phyloP scores from a whole-genome alignment of 2,797 vertebrate species.

The Fistularia tabacaria region DNA sequence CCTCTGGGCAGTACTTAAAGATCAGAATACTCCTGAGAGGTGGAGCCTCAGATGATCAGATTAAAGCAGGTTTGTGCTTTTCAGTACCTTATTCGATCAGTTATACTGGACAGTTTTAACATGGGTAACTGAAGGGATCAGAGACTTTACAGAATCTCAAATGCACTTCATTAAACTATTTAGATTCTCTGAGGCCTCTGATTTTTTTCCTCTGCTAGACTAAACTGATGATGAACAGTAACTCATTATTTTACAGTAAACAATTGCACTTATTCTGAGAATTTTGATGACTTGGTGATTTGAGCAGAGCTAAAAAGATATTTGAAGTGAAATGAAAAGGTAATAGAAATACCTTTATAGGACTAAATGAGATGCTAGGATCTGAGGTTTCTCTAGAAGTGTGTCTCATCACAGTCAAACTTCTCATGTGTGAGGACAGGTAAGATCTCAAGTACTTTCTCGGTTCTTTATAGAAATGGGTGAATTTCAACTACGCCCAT shows the following conservation, averaged over 20 bases:
- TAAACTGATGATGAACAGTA: too few relatives aligned
- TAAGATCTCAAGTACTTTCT: conserved; percentile 47
- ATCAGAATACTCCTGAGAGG: conserved; percentile 84
- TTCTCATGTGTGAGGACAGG: conserved; percentile 84
- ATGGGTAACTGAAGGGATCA: conserved; percentile 1
- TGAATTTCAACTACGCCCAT: neutral
- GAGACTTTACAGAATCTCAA: too few relatives aligned
- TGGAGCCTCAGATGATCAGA: conserved; percentile 69
- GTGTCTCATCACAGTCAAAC: conserved; percentile 78
- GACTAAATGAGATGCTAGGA: conserved; percentile 75
- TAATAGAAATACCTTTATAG: conserved; percentile 60
- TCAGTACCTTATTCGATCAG: conserved; percentile 24
- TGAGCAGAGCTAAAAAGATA: neutral
- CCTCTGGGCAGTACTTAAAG: conserved; percentile 84
- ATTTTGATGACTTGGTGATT: conserved; percentile 2
- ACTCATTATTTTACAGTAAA: too few relatives aligned
- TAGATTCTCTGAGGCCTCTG: too few relatives aligned
- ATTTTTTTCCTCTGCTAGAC: too few relatives aligned
- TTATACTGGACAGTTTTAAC: conserved; percentile 24
- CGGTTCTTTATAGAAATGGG: neutral
- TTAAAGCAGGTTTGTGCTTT: conserved; percentile 78
- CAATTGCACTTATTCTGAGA: too few relatives aligned
- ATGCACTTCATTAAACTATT: too few relatives aligned
- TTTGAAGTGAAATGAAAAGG: too few relatives aligned
- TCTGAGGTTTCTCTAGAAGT: conserved; percentile 78